phyloP scores from a whole-genome alignment of 2,888 invertebrate species.

The Pristionchus fissidentatus region DNA sequence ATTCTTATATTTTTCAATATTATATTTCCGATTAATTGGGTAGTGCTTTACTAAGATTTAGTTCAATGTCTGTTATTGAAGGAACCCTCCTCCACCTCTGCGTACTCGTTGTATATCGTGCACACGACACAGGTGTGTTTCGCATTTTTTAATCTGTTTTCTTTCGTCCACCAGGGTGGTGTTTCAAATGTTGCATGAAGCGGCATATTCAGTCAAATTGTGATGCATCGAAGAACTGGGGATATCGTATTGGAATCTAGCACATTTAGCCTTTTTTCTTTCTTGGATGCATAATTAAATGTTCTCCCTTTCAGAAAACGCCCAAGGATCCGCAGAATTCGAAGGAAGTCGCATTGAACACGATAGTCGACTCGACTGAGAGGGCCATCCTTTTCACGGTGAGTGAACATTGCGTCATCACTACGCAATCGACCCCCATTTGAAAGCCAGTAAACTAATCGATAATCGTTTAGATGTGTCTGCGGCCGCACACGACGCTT shows the following conservation, averaged over 20 bases:
- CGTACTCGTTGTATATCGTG: slow-evolving; percentile 2
- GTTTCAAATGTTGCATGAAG: too few species aligned
- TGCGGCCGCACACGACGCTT: neutral
- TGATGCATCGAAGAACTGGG: too few species aligned
- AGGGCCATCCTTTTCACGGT: neutral
- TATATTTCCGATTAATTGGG: neutral
- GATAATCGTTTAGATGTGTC: slow-evolving; percentile 8
- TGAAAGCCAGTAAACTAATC: too few species aligned
- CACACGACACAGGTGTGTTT: neutral
- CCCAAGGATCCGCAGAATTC: slow-evolving; percentile 14
- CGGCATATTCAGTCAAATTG: too few species aligned
- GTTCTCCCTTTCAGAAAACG: neutral
- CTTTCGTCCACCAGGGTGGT: too few species aligned
- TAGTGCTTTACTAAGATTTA: neutral
- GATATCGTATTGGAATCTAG: neutral
- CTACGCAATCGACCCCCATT: too few species aligned
- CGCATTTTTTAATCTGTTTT: neutral
- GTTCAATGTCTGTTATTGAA: neutral
- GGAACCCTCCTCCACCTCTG: slow-evolving; percentile 19
- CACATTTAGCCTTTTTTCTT: neutral
- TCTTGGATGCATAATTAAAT: neutral
- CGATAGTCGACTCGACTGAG: neutral
- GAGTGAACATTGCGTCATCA: neutral
- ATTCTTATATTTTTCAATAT: neutral
- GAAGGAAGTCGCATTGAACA: neutral